Evolutionary conservation across 35 echinoderm and acorn worm species (phyloP), one percentile per base, ranked within the genome.

Genomic region (Apostichopus californicus): DNA sequence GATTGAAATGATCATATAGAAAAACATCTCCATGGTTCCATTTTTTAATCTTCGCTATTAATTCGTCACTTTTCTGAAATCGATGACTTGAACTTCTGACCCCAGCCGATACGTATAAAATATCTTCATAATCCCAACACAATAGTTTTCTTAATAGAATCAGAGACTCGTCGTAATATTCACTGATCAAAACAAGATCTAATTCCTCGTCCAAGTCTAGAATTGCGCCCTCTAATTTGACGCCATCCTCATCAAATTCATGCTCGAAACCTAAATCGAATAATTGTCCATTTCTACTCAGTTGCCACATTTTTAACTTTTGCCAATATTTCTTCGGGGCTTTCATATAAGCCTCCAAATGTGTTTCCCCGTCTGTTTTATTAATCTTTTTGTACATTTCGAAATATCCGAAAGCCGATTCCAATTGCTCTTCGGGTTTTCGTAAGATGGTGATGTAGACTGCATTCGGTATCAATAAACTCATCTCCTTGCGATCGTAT

Each of bases 351-450:
- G 22, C 65, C 57, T 95, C 88, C 5, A 98, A 58, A 9, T 90
- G 82, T 46, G 93, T 79, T 5, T 85, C 55, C 12, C 59, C 54
- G 34, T 46, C 34, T 46, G 34, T 46, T 46, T 46, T 46, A 23
- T 85, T 84, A 0, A 96, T 60, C 23, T 78, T 58, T n/a, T 90
- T 85, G 17, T 90, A 89, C 57, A 92, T 85, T 58, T 83, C 57
- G 78, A 95, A 97, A 54, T 97, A 97, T 22, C 90, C 58, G 25
- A 97, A 97, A 5, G 92, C 91, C 6, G 96, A 97, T 26, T 95
- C 96, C 13, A 95, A 82, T 56, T 95, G 96, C 1, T 81, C 86
- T 6, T 70, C 86, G 17, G 93, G 93, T 15, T 93, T 93, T 23
- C 96, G 22, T 46, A 97, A 28, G 34, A 46, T 46, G 34, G 34